phyloP scores from a whole-genome alignment of 1,140 invertebrate genomes.

The Sycophaga agraensis region DNA sequence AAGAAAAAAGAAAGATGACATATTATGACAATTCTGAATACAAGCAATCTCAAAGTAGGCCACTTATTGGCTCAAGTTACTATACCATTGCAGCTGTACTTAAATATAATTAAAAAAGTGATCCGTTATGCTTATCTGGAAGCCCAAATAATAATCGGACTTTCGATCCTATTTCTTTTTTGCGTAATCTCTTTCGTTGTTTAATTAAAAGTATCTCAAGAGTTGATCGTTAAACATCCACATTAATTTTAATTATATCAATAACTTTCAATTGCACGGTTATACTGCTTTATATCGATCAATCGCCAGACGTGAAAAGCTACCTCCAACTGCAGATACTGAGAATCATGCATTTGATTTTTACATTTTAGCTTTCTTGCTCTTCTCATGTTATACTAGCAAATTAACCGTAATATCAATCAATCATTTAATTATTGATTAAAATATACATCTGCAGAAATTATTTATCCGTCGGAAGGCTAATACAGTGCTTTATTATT shows the following conservation, averaged over 20 bases:
- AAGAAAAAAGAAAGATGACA: too few relatives aligned
- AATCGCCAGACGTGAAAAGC: conserved; percentile 11
- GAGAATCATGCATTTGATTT: conserved; percentile 9
- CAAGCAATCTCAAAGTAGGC: conserved; percentile 3
- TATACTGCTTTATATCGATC: conserved; percentile 4
- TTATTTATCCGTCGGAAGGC: too few relatives aligned
- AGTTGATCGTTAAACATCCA: conserved; percentile 3
- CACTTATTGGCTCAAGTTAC: neutral
- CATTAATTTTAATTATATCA: conserved; percentile 21
- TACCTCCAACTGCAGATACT: too few relatives aligned
- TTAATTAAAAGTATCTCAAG: conserved; percentile 3
- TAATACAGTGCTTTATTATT: too few relatives aligned
- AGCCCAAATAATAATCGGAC: neutral
- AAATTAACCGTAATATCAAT: too few relatives aligned
- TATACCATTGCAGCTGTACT: neutral
- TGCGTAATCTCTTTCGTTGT: too few relatives aligned
- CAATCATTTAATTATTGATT: too few relatives aligned
- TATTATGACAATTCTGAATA: conserved; percentile 5
- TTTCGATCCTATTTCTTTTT: neutral
- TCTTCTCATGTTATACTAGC: too few relatives aligned
- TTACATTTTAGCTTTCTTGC: neutral
- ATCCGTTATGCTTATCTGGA: conserved; percentile 2
- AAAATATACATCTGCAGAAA: too few relatives aligned
- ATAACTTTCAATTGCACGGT: conserved; percentile 1
- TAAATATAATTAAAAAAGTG: conserved; percentile 4